phyloP scores from a whole-genome alignment of 2,888 invertebrate species.

The Ctenicera cuprea region DNA sequence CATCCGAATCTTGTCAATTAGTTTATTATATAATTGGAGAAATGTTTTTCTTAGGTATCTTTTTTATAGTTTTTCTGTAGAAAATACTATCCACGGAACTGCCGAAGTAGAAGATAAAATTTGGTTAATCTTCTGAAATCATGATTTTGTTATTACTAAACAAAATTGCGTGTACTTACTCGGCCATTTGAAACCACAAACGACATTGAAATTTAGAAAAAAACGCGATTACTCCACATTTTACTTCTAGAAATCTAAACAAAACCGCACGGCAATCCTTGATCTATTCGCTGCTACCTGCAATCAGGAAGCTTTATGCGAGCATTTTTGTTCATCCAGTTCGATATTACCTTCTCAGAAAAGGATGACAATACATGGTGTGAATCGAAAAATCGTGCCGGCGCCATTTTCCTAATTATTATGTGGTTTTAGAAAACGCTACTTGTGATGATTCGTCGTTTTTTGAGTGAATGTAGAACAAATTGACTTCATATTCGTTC shows the following conservation, averaged over 20 bases:
- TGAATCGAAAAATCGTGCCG: conserved; percentile 1
- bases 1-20: conserved; percentile 24
- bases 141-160: conserved; percentile 16
- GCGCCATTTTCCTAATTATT: conserved; percentile 44
- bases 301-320: conserved; percentile 27
- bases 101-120: background rate
- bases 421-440: conserved; percentile 49
- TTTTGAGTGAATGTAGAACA: conserved; percentile 43
- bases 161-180: conserved; percentile 40
- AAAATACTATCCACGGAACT: too few relatives aligned
- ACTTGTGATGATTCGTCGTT: conserved; percentile 43
- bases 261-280: conserved; percentile 52
- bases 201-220: conserved; percentile 52
- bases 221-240: conserved; percentile 48
- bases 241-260: conserved; percentile 49
- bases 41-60: background rate
- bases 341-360: background rate
- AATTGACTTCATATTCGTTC: conserved; percentile 36
- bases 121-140: background rate
- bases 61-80: too few relatives aligned
- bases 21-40: conserved; percentile 10
- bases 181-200: conserved; percentile 45
- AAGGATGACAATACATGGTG: conserved; percentile 8
- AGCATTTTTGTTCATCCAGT: background rate
- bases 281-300: conserved; percentile 42